These are phyloP conservation scores for Phalera bucephala DNA, from an alignment of 2,888 invertebrate species.

Conservation along the genomic window DNA sequence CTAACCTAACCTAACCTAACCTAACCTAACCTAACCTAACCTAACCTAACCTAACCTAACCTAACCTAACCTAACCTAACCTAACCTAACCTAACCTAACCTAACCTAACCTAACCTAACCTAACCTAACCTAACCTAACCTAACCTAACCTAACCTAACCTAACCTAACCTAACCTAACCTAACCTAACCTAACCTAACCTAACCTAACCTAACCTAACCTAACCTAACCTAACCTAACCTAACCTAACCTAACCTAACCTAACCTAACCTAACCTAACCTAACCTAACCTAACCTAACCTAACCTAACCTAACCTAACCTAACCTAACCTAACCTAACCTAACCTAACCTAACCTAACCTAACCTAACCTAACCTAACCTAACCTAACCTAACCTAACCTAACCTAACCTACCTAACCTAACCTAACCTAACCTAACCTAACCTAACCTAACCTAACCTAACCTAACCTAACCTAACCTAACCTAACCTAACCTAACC, in stretches of 20 bases:
- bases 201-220: slow-evolving; percentile 26
- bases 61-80: slow-evolving; percentile 25
- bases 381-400: slow-evolving; percentile 21
- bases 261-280: slow-evolving; percentile 8
- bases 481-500: slow-evolving; percentile 12
- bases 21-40: slow-evolving; percentile 21
- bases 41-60: slow-evolving; percentile 22
- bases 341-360: slow-evolving; percentile 23
- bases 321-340: slow-evolving; percentile 23
- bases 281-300: slow-evolving; percentile 19
- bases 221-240: slow-evolving; percentile 29
- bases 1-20: slow-evolving; percentile 29
- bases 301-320: slow-evolving; percentile 24
- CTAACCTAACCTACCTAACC: too few species aligned
- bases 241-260: slow-evolving; percentile 22
- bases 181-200: slow-evolving; percentile 31
- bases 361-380: slow-evolving; percentile 19
- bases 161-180: slow-evolving; percentile 21
- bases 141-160: slow-evolving; percentile 19
- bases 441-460: slow-evolving; percentile 13
- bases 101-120: slow-evolving; percentile 25
- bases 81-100: slow-evolving; percentile 23
- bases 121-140: slow-evolving; percentile 16
- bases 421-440: slow-evolving; percentile 13
- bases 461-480: slow-evolving; percentile 13